Conservation (phyloP, 2,888 invertebrate species). For the Bembecia ichneumoniformis region DNA sequence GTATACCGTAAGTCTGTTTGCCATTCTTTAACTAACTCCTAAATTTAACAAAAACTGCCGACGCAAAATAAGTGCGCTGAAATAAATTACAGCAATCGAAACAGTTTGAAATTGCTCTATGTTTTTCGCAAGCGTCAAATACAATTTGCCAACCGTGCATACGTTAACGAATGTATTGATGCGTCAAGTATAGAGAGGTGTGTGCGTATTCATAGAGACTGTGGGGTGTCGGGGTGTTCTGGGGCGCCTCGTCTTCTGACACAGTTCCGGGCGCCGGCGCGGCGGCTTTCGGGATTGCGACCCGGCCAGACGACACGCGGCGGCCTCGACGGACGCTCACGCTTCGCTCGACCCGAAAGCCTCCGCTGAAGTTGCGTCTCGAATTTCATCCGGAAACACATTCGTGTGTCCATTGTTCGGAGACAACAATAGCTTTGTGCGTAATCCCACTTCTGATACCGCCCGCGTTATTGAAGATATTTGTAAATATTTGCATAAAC, state of each 20-base stretch:
- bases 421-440: constrained; percentile 43
- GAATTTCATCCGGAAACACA: constrained; percentile 1
- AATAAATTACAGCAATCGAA: too few species aligned
- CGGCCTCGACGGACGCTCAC: constrained; percentile 48
- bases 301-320: constrained; percentile 66
- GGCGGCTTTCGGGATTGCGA: constrained; percentile 32
- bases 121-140: constrained; percentile 22
- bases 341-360: constrained; percentile 23
- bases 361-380: constrained; percentile 4
- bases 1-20: too few species aligned
- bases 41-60: too few species aligned
- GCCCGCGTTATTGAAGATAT: constrained; percentile 33
- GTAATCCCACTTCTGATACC: constrained; percentile 40
- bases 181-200: constrained; percentile 43
- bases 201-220: constrained; percentile 53
- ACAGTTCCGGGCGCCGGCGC: constrained; percentile 71
- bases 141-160: constrained; percentile 21
- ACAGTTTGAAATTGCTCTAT: too few species aligned
- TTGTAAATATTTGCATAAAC: constrained; percentile 34
- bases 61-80: too few species aligned
- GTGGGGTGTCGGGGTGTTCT: constrained; percentile 39
- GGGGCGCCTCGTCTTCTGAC: constrained; percentile 57
- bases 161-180: constrained; percentile 51
- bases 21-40: too few species aligned
- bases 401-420: constrained; percentile 37